A percentile compares a stretch with the other conserved stretches of the same genome.
These are phyloP conservation scores for Anagrus nilaparvatae DNA, from an alignment of 1,140 invertebrate genomes.

Conservation along the genomic window DNA sequence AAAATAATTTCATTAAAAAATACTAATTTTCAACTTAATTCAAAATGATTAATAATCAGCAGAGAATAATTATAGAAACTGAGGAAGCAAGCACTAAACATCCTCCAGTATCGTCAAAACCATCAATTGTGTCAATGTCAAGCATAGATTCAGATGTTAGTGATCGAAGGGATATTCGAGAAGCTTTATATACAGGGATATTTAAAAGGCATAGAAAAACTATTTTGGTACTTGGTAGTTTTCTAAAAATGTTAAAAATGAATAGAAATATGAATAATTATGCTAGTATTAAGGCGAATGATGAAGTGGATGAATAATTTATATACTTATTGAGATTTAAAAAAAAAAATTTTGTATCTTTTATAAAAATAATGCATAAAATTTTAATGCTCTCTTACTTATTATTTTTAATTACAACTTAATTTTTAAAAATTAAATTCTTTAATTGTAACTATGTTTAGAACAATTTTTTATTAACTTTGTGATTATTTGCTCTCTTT, in stretches of 20 bases:
- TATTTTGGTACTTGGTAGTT: slow-evolving; percentile 68
- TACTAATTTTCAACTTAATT: background rate
- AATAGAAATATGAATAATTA: slow-evolving; percentile 65
- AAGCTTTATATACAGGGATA: slow-evolving; percentile 70
- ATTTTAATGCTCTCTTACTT: no score
- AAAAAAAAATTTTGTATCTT: background rate
- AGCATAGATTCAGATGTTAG: slow-evolving; percentile 49
- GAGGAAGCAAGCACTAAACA: slow-evolving; percentile 30
- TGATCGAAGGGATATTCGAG: slow-evolving; percentile 61
- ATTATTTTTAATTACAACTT: no score
- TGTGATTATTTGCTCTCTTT: background rate
- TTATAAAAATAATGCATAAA: no score
- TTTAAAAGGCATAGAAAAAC: slow-evolving; percentile 68
- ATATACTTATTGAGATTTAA: background rate
- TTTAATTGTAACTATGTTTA: no score
- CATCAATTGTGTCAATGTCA: slow-evolving; percentile 36
- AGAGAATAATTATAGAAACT: slow-evolving; percentile 31
- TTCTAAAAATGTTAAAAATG: slow-evolving; percentile 67
- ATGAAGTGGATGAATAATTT: slow-evolving; percentile 39
- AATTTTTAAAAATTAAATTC: no score
- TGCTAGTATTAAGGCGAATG: slow-evolving; percentile 58
- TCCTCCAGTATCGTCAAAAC: slow-evolving; percentile 35
- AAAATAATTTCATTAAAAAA: background rate
- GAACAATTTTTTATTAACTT: no score
- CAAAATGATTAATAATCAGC: slow-evolving; percentile 39